phyloP scores from a whole-genome alignment of 2,113 vertebrate genomes.

The Chionis minor region DNA sequence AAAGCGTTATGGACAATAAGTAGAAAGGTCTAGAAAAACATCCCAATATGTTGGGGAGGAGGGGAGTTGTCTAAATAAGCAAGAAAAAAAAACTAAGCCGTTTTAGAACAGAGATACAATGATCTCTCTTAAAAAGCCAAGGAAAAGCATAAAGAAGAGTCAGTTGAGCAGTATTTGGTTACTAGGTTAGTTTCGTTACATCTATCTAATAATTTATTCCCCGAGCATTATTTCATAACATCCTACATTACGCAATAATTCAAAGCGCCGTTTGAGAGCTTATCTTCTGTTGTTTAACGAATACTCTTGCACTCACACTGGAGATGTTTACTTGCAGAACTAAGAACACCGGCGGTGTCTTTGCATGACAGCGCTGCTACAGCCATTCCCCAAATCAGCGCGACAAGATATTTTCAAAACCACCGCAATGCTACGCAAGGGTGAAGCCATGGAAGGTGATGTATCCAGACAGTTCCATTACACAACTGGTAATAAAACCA shows the following conservation, averaged over 20 bases:
- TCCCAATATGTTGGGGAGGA: not conserved
- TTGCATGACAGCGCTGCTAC: not conserved
- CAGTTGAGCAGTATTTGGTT: not conserved
- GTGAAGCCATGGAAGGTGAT: not conserved
- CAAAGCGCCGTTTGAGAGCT: not conserved
- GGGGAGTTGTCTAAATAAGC: not conserved
- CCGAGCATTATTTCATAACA: not conserved
- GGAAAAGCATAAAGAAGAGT: not conserved
- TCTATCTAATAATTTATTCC: not conserved
- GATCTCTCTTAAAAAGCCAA: not conserved
- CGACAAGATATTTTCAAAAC: not conserved
- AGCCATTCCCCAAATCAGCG: not conserved
- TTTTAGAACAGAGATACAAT: not conserved
- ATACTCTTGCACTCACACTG: not conserved
- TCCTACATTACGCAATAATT: not conserved
- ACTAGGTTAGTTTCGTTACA: not conserved
- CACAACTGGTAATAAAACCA: not conserved
- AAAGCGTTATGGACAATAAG: not conserved
- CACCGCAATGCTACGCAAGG: fast-evolving
- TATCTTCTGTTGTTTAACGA: not conserved
- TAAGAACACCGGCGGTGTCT: not conserved
- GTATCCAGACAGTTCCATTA: not conserved
- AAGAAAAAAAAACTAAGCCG: not conserved
- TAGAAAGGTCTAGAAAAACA: not conserved
- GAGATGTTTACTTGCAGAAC: not conserved